Evolutionary conservation across 2,113 vertebrate genomes (phyloP).

Genomic region (Corydoras sp.): DNA sequence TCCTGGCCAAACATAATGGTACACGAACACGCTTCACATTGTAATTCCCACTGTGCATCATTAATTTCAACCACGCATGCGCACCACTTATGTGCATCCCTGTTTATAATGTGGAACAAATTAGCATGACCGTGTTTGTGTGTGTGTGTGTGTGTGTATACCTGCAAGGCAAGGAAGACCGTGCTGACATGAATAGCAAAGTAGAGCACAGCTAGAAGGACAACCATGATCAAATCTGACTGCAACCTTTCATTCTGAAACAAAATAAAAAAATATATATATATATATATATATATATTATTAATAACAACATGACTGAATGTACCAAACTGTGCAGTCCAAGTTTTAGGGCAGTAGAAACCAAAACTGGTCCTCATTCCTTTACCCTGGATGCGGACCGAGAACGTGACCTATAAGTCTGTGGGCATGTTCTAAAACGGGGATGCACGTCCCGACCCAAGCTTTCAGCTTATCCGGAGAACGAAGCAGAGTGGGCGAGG

Average conservation of each 20-base stretch:
- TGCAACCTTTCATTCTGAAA: slow-evolving; percentile 87
- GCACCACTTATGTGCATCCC: neutral
- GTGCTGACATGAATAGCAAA: slow-evolving; percentile 98
- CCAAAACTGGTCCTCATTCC: too few species aligned
- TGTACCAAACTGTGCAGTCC: neutral
- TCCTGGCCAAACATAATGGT: too few species aligned
- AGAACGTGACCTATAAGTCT: too few species aligned
- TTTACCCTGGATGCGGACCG: too few species aligned
- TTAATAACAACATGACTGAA: neutral
- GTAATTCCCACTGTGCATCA: too few species aligned
- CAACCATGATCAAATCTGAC: slow-evolving; percentile 91
- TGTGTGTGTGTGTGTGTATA: slow-evolving; percentile 47
- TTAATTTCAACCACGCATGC: neutral
- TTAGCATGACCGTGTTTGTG: neutral
- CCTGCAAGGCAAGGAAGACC: slow-evolving; percentile 94
- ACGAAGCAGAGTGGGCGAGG: too few species aligned
- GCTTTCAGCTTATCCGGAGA: too few species aligned
- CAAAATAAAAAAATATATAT: too few species aligned
- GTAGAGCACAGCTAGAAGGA: slow-evolving; percentile 90
- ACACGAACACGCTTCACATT: too few species aligned
- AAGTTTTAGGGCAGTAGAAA: too few species aligned
- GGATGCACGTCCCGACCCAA: too few species aligned
- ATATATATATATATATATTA: neutral
- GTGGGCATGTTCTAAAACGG: too few species aligned
- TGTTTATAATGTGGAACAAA: neutral